phyloP scores from a whole-genome alignment of 2,888 invertebrate genomes.

The Phaonia tiefii region DNA sequence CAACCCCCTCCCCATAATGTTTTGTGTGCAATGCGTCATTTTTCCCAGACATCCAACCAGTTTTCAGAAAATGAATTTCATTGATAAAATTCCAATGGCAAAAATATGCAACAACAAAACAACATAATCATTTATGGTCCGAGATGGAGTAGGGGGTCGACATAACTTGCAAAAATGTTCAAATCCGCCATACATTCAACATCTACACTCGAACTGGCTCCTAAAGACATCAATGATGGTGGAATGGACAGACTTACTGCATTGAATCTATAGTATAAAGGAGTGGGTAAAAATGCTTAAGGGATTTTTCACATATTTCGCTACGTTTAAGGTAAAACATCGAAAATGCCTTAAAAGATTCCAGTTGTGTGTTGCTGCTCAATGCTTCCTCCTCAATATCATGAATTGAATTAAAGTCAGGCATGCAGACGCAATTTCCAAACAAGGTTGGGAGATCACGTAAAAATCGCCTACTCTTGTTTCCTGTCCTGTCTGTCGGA shows the following conservation, averaged over 20 bases:
- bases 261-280: no score
- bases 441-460: slow-evolving; percentile 4
- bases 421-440: slow-evolving; percentile 8
- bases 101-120: slow-evolving; percentile 25
- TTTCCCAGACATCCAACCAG: slow-evolving; percentile 17
- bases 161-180: slow-evolving; percentile 25
- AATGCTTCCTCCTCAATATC: slow-evolving; percentile 5
- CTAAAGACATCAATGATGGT: no score
- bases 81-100: slow-evolving; percentile 41
- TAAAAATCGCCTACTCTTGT: slow-evolving; percentile 43
- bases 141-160: neutral
- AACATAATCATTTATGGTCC: neutral
- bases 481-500: slow-evolving; percentile 30
- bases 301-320: slow-evolving; percentile 39
- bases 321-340: slow-evolving; percentile 11
- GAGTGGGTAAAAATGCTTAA: slow-evolving; percentile 3
- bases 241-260: no score
- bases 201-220: neutral
- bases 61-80: slow-evolving; percentile 29
- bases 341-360: slow-evolving; percentile 16
- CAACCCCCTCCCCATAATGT: neutral
- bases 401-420: slow-evolving; percentile 11
- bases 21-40: neutral
- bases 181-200: neutral
- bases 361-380: neutral